Evolutionary conservation across 2,888 invertebrate genomes (phyloP).

Genomic region (Plusia festucae): DNA sequence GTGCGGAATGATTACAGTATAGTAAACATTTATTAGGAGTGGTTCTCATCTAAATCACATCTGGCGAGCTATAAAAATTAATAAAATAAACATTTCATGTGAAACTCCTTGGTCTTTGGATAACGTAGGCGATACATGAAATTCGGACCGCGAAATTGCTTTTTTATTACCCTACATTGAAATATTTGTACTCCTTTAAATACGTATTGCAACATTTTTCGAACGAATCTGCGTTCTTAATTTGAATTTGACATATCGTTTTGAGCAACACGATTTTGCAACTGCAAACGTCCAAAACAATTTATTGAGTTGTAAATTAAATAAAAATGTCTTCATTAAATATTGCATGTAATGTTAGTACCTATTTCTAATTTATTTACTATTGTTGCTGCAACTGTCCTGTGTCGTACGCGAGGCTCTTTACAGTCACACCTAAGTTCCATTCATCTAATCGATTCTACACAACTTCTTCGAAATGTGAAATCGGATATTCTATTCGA

Average conservation of each 20-base stretch:
- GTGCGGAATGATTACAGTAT: constrained; percentile 46
- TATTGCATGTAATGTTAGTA: constrained; percentile 14
- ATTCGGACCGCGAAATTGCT: constrained; percentile 53
- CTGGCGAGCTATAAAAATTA: constrained; percentile 56
- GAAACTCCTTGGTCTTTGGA: constrained; percentile 38
- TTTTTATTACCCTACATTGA: constrained; percentile 46
- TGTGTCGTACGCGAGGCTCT: constrained; percentile 45
- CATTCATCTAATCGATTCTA: constrained; percentile 24
- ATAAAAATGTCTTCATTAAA: constrained; percentile 1
- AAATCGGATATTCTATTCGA: constrained; percentile 27
- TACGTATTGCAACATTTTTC: constrained; percentile 21
- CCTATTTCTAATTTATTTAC: constrained; percentile 51
- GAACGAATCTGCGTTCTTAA: neutral
- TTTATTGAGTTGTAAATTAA: constrained; percentile 31
- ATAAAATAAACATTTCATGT: constrained; percentile 62
- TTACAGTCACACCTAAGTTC: constrained; percentile 49
- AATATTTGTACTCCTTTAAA: constrained; percentile 26
- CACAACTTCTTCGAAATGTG: constrained; percentile 32
- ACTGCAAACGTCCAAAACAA: constrained; percentile 16
- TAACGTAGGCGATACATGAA: constrained; percentile 26
- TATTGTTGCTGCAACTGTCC: constrained; percentile 53
- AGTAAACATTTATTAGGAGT: constrained; percentile 52
- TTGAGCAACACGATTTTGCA: constrained; percentile 13
- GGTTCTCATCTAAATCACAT: constrained; percentile 57
- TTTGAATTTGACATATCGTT: neutral